Evolutionary conservation across 2,797 vertebrate genomes (phyloP).

Genomic region (Sebastes trivittatus): DNA sequence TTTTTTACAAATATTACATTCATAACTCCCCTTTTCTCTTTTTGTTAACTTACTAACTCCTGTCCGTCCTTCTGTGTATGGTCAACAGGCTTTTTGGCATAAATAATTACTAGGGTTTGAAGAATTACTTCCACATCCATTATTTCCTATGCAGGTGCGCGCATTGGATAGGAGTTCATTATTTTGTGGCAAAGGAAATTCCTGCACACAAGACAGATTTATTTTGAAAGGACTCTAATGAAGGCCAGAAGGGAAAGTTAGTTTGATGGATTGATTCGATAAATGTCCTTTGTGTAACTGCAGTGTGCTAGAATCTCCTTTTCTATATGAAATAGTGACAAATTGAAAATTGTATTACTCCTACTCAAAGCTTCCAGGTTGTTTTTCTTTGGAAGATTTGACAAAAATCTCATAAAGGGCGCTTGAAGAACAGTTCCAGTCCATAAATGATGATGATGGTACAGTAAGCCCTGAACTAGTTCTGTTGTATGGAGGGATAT

Average conservation of each 20-base stretch:
- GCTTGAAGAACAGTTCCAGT: neutral
- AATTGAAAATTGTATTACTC: neutral
- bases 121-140: neutral
- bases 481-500: neutral
- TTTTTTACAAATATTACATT: neutral
- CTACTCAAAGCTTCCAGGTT: neutral
- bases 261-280: neutral
- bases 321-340: neutral
- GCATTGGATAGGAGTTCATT: neutral
- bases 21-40: neutral
- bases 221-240: neutral
- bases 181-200: neutral
- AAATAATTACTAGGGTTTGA: neutral
- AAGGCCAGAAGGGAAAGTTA: neutral
- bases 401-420: neutral
- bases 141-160: neutral
- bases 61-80: too few relatives aligned
- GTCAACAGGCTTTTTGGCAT: neutral
- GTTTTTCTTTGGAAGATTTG: neutral
- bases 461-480: neutral
- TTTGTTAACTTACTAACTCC: neutral
- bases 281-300: neutral
- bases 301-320: neutral
- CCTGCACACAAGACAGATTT: neutral
- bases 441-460: neutral